A percentile compares a stretch with the other conserved stretches of the same genome.
phyloP scores from a whole-genome alignment of 2,113 vertebrate species.

The Corythaixoides concolor region DNA sequence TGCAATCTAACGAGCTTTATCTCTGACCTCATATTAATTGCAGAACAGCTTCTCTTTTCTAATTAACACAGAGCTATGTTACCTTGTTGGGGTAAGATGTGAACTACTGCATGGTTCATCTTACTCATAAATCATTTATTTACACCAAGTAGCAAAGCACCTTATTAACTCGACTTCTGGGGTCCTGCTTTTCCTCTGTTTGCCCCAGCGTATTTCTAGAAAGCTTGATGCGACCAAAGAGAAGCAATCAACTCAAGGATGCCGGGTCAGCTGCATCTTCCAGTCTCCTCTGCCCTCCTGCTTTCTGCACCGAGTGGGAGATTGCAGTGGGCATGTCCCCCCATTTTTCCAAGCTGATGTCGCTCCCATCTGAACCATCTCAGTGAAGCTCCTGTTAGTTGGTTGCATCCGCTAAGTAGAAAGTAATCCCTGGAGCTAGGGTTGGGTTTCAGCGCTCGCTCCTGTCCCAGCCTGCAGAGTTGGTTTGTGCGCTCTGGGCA shows the following conservation, averaged over 20 bases:
- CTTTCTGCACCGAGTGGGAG: background rate
- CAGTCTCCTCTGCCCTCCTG: background rate
- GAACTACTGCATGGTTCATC: background rate
- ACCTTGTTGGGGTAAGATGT: background rate
- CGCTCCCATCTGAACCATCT: background rate
- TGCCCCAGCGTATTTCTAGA: background rate
- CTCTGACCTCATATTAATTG: conserved; percentile 14
- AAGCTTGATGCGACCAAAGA: background rate
- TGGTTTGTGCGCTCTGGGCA: background rate
- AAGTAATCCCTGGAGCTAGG: background rate
- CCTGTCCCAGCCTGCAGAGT: accelerated
- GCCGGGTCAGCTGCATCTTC: background rate
- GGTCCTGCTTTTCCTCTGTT: background rate
- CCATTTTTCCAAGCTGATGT: background rate
- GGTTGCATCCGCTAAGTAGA: background rate
- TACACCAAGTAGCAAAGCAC: background rate
- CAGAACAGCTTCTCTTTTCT: background rate
- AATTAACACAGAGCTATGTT: conserved; percentile 22
- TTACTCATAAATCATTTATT: conserved; percentile 51
- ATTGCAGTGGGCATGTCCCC: background rate
- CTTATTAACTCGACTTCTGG: background rate
- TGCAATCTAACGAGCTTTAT: background rate
- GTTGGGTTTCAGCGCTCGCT: background rate
- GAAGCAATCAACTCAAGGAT: accelerated
- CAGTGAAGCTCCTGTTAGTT: background rate